phyloP scores from a whole-genome alignment of 1,140 invertebrate species.

The Drosophila cardini region DNA sequence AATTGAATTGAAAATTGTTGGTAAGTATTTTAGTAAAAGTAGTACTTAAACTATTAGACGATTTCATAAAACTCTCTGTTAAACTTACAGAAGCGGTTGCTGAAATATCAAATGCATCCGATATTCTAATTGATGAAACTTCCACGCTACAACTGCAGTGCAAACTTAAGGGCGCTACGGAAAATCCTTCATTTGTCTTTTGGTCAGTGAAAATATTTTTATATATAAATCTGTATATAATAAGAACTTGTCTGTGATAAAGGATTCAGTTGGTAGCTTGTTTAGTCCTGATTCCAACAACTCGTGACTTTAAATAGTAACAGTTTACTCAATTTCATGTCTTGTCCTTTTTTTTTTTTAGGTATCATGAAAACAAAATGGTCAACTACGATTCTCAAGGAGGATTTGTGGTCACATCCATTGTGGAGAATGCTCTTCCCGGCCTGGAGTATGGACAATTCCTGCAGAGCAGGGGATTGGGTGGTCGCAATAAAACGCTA shows the following conservation, averaged over 20 bases:
- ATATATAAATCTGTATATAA: too few species aligned
- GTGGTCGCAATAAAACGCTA: constrained; percentile 43
- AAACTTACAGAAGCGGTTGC: constrained; percentile 88
- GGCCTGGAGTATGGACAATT: constrained; percentile 40
- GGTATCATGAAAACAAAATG: constrained; percentile 90
- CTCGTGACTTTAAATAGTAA: too few species aligned
- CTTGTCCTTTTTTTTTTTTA: constrained; percentile 23
- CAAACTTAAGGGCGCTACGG: constrained; percentile 89
- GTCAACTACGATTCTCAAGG: constrained; percentile 89
- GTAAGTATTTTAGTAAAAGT: constrained; percentile 86
- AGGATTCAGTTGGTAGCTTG: too few species aligned
- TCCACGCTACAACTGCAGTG: constrained; percentile 90
- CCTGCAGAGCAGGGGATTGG: constrained; percentile 11
- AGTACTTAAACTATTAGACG: background rate
- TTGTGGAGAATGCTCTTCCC: constrained; percentile 40
- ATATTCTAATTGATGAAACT: constrained; percentile 90
- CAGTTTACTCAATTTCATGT: background rate
- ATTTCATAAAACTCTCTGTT: too few species aligned
- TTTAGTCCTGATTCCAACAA: too few species aligned
- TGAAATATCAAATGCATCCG: constrained; percentile 90
- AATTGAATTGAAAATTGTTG: constrained; percentile 90
- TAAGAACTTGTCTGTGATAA: too few species aligned
- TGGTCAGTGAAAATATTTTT: constrained; percentile 85
- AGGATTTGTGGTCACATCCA: constrained; percentile 84
- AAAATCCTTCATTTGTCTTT: constrained; percentile 91